A percentile compares a stretch with the other conserved stretches of the same genome.
Conservation (phyloP, 2,888 invertebrate genomes). For the Lasius platythorax region DNA sequence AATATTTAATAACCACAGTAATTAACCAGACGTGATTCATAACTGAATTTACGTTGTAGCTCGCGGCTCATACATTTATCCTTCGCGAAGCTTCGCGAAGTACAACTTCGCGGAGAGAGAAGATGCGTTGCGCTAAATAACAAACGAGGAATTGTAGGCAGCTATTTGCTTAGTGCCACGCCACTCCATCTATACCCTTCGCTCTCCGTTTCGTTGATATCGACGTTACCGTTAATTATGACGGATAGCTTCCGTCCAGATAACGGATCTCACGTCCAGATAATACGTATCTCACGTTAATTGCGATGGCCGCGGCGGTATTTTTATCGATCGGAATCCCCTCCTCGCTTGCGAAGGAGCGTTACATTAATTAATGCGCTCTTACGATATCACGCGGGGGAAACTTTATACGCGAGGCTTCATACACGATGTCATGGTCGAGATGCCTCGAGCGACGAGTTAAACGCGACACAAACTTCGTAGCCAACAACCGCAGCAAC, state of each 20-base stretch:
- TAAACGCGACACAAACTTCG: constrained; percentile 28
- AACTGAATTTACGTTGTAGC: constrained; percentile 34
- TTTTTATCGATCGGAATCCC: neutral
- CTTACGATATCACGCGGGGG: neutral
- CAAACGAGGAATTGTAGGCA: constrained; percentile 36
- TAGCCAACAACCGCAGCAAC: constrained; percentile 32
- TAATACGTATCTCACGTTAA: constrained; percentile 24
- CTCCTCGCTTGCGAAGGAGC: neutral
- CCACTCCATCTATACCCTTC: neutral
- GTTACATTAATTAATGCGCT: constrained; percentile 33
- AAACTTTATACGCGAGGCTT: constrained; percentile 2
- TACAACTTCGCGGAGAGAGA: neutral
- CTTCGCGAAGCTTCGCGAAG: neutral
- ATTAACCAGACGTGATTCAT: constrained; percentile 38
- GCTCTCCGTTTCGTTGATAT: constrained; percentile 18
- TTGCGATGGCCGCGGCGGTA: constrained; percentile 18
- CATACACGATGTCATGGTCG: neutral
- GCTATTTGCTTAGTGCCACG: constrained; percentile 4
- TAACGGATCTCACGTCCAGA: neutral
- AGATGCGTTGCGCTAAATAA: constrained; percentile 44
- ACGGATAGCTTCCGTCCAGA: constrained; percentile 9
- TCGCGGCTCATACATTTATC: constrained; percentile 31
- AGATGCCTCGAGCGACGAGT: constrained; percentile 13
- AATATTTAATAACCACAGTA: constrained; percentile 45
- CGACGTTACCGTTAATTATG: constrained; percentile 45